Evolutionary conservation across 1,140 invertebrate species (phyloP).

Genomic region (Episyrphus balteatus): DNA sequence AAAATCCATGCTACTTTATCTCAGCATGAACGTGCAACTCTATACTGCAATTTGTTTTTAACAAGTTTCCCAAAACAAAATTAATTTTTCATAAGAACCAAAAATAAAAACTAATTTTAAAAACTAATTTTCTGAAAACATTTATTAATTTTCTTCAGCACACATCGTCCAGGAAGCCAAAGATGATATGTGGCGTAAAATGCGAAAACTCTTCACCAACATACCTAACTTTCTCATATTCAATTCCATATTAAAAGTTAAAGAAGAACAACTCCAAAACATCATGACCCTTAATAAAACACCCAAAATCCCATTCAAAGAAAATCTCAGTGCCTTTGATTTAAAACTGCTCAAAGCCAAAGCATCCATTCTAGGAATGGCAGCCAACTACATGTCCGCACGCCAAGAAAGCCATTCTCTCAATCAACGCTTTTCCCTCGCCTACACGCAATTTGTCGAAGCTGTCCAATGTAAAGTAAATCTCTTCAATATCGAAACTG

Average conservation of each 20-base stretch:
- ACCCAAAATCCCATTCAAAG: constrained; percentile 4
- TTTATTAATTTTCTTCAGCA: not conserved
- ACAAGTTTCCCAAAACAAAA: too few species aligned
- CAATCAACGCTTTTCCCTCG: constrained; percentile 16
- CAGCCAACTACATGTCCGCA: constrained; percentile 15
- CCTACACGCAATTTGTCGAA: constrained; percentile 18
- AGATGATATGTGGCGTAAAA: constrained; percentile 18
- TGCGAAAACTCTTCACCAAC: constrained; percentile 21
- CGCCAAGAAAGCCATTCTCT: constrained; percentile 14
- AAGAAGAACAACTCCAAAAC: constrained; percentile 25
- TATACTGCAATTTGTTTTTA: too few species aligned
- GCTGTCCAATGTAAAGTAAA: constrained; percentile 23
- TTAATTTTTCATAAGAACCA: not conserved
- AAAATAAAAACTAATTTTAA: not conserved
- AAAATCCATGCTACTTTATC: too few species aligned
- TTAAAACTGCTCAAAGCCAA: constrained; percentile 25
- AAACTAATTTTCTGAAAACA: not conserved
- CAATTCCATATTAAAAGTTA: constrained; percentile 23
- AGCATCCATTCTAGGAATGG: constrained; percentile 18
- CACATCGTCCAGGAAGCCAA: constrained; percentile 14
- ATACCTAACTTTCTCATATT: constrained; percentile 24
- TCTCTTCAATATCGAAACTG: constrained; percentile 17
- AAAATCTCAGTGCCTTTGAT: constrained; percentile 16
- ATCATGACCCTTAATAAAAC: constrained; percentile 16
- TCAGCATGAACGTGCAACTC: too few species aligned